A percentile compares a stretch with the other conserved stretches of the same genome.
phyloP scores from a whole-genome alignment of 2,113 vertebrate species.

The Octodon degus region DNA sequence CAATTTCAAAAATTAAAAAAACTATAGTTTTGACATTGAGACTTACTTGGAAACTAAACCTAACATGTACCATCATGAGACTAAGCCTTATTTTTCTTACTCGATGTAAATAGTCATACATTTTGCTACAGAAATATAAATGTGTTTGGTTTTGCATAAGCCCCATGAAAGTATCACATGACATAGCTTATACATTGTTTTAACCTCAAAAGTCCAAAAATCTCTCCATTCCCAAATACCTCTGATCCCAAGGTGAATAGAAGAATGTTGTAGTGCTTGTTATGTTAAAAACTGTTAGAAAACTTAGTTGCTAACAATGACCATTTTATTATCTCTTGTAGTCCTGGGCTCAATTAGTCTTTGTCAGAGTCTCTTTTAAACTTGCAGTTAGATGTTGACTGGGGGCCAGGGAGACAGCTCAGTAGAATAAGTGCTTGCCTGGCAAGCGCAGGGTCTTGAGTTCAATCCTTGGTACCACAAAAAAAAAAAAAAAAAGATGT shows the following conservation, averaged over 20 bases:
- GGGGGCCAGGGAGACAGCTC: too few relatives aligned
- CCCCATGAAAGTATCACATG: not conserved
- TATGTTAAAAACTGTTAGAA: conserved; percentile 9
- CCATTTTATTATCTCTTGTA: conserved; percentile 9
- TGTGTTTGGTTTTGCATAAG: conserved; percentile 34
- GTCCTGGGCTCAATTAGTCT: not conserved
- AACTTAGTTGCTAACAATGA: conserved; percentile 21
- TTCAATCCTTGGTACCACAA: too few relatives aligned
- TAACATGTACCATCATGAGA: not conserved
- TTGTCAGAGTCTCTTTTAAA: not conserved
- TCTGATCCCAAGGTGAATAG: not conserved
- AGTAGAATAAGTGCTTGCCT: too few relatives aligned
- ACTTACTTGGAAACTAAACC: conserved; percentile 28
- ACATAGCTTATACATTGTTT: conserved; percentile 10
- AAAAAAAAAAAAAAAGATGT: too few relatives aligned
- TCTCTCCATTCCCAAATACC: not conserved
- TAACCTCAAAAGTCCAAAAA: conserved; percentile 58
- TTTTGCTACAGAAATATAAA: conserved; percentile 54
- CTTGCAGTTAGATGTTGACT: not conserved
- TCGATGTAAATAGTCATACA: conserved; percentile 28
- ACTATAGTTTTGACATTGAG: conserved; percentile 11
- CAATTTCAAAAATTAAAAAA: conserved; percentile 21
- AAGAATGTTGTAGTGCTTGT: conserved; percentile 26
- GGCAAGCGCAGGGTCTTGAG: too few relatives aligned
- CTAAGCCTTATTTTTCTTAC: not conserved